Evolutionary conservation across 2,113 vertebrate genomes (phyloP).

Genomic region (Gorilla gorilla): DNA sequence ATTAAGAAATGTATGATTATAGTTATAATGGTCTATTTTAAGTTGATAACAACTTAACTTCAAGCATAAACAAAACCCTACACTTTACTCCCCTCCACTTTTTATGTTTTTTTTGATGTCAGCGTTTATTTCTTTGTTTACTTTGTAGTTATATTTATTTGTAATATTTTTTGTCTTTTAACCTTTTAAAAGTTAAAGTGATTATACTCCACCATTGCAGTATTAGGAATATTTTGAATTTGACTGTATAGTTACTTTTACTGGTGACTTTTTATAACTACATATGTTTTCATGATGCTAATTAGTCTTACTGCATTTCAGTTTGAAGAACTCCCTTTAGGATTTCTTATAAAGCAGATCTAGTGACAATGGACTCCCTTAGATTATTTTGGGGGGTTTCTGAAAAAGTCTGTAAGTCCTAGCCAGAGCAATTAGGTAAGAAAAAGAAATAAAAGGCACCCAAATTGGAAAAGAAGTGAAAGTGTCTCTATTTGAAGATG

Average conservation of each 20-base stretch:
- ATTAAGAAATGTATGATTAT: neutral
- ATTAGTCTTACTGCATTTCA: neutral
- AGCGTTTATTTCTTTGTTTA: neutral
- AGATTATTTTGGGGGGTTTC: neutral
- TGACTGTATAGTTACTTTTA: neutral
- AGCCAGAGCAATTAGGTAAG: neutral
- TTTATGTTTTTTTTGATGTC: neutral
- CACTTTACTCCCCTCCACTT: neutral
- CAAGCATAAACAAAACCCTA: neutral
- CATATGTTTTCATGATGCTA: neutral
- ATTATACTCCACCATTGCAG: neutral
- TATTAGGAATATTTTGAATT: neutral
- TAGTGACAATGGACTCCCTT: neutral
- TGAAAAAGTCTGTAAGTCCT: neutral
- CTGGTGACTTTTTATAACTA: neutral
- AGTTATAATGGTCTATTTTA: neutral
- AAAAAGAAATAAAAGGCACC: neutral
- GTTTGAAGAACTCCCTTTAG: neutral
- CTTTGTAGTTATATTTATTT: neutral
- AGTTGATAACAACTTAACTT: neutral
- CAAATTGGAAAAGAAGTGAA: neutral
- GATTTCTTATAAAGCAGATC: neutral
- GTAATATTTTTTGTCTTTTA: neutral
- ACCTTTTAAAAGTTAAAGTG: neutral
- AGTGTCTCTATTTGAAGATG: neutral